Percentiles rank a stretch among this genome's conserved stretches.
Evolutionary conservation across 2,888 invertebrate species (phyloP).

Genomic region (Ophonus ardosiacus): DNA sequence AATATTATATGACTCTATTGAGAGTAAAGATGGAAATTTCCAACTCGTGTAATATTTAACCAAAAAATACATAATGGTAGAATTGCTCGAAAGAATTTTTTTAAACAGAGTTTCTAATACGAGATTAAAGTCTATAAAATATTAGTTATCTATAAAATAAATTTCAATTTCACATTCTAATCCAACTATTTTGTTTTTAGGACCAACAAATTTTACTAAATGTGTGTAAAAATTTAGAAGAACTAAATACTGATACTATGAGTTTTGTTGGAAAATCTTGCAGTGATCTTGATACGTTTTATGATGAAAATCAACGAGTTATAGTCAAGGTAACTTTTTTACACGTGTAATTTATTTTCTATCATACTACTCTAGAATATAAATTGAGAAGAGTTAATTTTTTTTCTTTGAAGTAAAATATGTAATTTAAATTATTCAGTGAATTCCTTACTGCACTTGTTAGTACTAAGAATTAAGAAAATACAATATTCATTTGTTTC

Average conservation of each 20-base stretch:
- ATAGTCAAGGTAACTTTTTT: conserved; percentile 7
- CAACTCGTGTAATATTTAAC: too few species aligned
- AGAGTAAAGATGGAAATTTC: too few species aligned
- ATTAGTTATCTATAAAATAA: neutral
- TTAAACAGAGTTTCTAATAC: too few species aligned
- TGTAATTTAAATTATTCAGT: neutral
- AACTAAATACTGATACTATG: neutral
- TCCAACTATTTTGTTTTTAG: neutral
- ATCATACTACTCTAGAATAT: neutral
- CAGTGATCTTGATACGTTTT: neutral
- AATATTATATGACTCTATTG: too few species aligned
- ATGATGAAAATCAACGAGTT: neutral
- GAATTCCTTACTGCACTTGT: neutral
- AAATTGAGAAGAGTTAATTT: neutral
- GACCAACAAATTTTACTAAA: neutral
- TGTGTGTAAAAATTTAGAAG: neutral
- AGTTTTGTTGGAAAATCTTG: neutral
- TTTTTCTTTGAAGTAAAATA: neutral
- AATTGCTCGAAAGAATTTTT: too few species aligned
- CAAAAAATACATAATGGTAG: too few species aligned
- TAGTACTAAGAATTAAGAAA: conserved; percentile 1
- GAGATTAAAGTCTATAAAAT: neutral
- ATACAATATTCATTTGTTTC: conserved; percentile 8
- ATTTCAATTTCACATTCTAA: too few species aligned
- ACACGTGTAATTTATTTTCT: neutral